Evolutionary conservation across 2,113 vertebrate genomes (phyloP).

Genomic region (Apaloderma vittatum): DNA sequence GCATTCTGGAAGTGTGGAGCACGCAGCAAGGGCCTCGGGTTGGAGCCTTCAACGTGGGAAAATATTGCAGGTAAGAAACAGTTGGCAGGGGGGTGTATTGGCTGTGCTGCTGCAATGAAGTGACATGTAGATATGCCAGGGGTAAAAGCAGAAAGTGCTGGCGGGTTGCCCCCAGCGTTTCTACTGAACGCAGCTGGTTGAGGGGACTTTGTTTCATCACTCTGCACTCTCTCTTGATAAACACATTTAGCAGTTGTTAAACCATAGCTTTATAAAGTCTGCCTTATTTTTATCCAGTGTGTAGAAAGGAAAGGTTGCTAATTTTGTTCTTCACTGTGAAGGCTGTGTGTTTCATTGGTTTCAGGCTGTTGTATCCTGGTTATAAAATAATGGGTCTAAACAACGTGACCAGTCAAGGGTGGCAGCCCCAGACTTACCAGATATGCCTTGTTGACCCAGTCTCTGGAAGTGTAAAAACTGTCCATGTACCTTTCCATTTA

Average conservation of each 20-base stretch:
- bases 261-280: neutral
- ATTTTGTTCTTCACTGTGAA: neutral
- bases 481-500: slow-evolving; percentile 94
- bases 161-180: neutral
- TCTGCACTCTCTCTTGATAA: neutral
- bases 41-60: slow-evolving; percentile 96
- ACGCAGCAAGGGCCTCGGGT: slow-evolving; percentile 95
- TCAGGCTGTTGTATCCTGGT: slow-evolving; percentile 92
- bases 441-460: slow-evolving; percentile 93
- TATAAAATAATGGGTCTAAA: slow-evolving; percentile 98
- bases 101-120: neutral
- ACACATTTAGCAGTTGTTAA: neutral
- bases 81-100: neutral
- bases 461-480: slow-evolving; percentile 87
- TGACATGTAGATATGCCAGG: neutral
- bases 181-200: neutral
- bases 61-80: slow-evolving; percentile 89
- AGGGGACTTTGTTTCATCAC: neutral
- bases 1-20: slow-evolving; percentile 97
- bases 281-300: neutral
- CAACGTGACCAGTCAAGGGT: slow-evolving; percentile 96
- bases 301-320: neutral
- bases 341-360: neutral
- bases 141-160: neutral
- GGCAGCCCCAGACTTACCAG: slow-evolving; percentile 96